phyloP scores from a whole-genome alignment of 2,113 vertebrate genomes.

The Notarius quadriscutis region DNA sequence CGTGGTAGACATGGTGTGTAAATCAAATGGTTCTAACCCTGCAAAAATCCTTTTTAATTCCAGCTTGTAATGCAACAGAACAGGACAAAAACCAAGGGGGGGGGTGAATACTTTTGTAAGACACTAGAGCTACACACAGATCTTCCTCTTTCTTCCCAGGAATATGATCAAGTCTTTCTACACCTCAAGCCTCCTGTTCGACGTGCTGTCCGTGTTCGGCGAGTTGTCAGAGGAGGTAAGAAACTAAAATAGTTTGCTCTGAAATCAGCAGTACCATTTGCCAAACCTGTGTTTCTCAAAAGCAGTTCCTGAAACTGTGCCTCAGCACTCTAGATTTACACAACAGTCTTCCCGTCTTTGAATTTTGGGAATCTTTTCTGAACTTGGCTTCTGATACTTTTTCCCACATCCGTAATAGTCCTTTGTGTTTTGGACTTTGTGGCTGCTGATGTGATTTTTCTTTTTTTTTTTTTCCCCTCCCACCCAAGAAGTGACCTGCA shows the following conservation, averaged over 20 bases:
- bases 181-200: conserved; percentile 91
- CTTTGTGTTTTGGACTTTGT: background rate
- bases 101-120: too few species aligned
- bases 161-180: conserved; percentile 99
- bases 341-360: background rate
- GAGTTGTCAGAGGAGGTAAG: conserved; percentile 95
- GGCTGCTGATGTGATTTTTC: background rate
- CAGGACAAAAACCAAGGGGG: too few species aligned
- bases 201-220: conserved; percentile 92
- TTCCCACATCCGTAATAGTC: background rate
- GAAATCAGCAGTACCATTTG: background rate
- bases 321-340: conserved; percentile 20
- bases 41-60: too few species aligned
- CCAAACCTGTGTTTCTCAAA: background rate
- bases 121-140: background rate
- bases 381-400: background rate
- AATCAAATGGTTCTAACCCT: too few species aligned
- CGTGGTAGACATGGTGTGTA: too few species aligned
- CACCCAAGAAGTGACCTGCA: background rate
- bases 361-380: background rate
- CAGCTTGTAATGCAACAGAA: too few species aligned
- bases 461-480: background rate
- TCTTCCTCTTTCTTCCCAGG: conserved; percentile 69
- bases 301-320: background rate
- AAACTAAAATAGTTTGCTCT: background rate